Evolutionary conservation across 2,888 invertebrate species (phyloP).

Genomic region (Lycocerus yunnanus): DNA sequence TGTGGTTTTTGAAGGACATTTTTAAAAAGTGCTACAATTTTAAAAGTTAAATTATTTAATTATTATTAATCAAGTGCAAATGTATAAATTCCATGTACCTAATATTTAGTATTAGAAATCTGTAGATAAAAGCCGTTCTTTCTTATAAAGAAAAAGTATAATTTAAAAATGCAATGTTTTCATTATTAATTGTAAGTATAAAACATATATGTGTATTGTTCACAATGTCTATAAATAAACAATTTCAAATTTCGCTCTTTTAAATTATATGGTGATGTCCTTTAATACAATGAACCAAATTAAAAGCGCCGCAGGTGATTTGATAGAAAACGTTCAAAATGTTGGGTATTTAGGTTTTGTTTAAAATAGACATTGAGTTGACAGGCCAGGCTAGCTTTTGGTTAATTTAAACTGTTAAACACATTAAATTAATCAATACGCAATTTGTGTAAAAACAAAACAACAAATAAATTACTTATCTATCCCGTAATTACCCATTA

Average conservation of each 20-base stretch:
- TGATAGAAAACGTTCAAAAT: too few species aligned
- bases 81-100: conserved; percentile 34
- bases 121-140: conserved; percentile 48
- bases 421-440: too few species aligned
- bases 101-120: conserved; percentile 31
- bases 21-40: conserved; percentile 14
- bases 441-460: too few species aligned
- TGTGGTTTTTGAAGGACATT: conserved; percentile 4
- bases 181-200: conserved; percentile 45
- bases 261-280: too few species aligned
- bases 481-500: too few species aligned
- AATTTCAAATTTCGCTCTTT: conserved; percentile 32
- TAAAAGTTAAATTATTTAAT: conserved; percentile 19
- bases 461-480: too few species aligned
- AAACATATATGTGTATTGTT: conserved; percentile 48
- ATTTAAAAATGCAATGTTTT: conserved; percentile 47
- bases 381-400: too few species aligned
- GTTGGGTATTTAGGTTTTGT: too few species aligned
- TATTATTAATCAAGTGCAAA: conserved; percentile 29
- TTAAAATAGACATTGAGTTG: too few species aligned
- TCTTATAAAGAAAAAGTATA: conserved; percentile 43
- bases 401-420: too few species aligned
- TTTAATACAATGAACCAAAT: too few species aligned
- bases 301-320: too few species aligned
- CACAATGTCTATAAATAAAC: conserved; percentile 47